Evolutionary conservation across 2,113 vertebrate genomes (phyloP).

Genomic region (Silurus meridionalis): DNA sequence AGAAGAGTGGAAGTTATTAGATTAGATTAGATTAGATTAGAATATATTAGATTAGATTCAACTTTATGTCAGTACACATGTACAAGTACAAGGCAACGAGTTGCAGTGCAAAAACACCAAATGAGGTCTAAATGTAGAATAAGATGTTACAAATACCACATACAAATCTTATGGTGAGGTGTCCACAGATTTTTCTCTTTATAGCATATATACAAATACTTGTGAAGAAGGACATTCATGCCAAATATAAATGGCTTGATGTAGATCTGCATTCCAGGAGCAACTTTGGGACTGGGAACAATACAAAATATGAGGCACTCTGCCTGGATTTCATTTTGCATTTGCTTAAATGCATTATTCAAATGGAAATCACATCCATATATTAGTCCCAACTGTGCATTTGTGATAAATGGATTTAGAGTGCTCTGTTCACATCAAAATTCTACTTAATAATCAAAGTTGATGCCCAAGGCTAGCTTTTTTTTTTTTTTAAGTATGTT

Average conservation of each 20-base stretch:
- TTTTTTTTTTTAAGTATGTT: background rate
- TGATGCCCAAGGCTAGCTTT: background rate
- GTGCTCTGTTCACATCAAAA: background rate
- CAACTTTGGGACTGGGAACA: background rate
- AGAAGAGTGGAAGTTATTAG: too few species aligned
- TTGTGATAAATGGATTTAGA: background rate
- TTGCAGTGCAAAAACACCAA: too few species aligned
- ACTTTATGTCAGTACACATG: too few species aligned
- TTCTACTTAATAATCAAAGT: background rate
- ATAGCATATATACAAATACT: background rate
- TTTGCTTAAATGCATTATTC: conserved; percentile 44
- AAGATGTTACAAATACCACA: too few species aligned
- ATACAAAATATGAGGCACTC: background rate
- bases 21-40: too few species aligned
- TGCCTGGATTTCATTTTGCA: background rate
- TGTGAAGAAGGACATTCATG: background rate
- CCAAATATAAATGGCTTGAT: background rate
- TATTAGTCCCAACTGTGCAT: conserved; percentile 42
- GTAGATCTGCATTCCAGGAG: background rate
- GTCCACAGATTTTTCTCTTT: too few species aligned
- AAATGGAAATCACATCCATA: conserved; percentile 53
- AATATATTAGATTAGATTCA: too few species aligned
- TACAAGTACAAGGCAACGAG: too few species aligned
- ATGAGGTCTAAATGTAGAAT: too few species aligned
- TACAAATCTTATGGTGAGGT: too few species aligned